Evolutionary conservation across 53 echinoderm and acorn worm species (phyloP), one percentile per base, ranked within the genome.

Genomic region (Arbacia lixula): DNA sequence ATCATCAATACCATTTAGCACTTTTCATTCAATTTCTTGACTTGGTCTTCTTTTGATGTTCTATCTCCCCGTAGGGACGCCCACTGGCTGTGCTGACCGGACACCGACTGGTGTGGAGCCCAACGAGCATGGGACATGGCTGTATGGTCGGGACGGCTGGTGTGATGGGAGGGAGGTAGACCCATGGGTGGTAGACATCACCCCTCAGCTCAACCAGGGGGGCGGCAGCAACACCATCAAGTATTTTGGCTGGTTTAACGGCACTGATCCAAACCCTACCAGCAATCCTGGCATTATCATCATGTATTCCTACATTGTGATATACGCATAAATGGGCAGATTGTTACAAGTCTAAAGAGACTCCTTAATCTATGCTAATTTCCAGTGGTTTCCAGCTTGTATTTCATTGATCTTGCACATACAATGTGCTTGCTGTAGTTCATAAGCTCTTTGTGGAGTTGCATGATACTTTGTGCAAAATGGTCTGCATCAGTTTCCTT

Each of bases 211-310:
- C 29, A 54, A 58, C 21, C n/a, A 32, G 9, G 56, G 24, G n/a
- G 37, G 20, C 3, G 25, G 30, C 25, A 69, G 16, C 5, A 93
- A 95, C 42, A 82, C 57, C 29, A 81, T 95, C 66, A 85, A 71
- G 3, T 95, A 95, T 83, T 95, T 90, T 93, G 95, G 95, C 12
- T 95, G 95, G 95, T 95, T 90, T 54, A 83, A 95, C 8, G 95
- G 95, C 28, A 88, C 72, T 3, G 95, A 95, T 31, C 95, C 95
- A 0, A 66, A 92, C 72, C 95, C 95, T 1, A 85, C 66, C 21
- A 24, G 31, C 1, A 83, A 93, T 51, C 90, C 95, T 10, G 95
- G 95, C 3, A 12, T 79, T 12, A 95, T 95, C 16, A 85, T 86
- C 3, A 93, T 95, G 90, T 93, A 93, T 65, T 95, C 95, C 1